Conservation (phyloP, 2,888 invertebrate genomes). For the Ectropis crepuscularia region DNA sequence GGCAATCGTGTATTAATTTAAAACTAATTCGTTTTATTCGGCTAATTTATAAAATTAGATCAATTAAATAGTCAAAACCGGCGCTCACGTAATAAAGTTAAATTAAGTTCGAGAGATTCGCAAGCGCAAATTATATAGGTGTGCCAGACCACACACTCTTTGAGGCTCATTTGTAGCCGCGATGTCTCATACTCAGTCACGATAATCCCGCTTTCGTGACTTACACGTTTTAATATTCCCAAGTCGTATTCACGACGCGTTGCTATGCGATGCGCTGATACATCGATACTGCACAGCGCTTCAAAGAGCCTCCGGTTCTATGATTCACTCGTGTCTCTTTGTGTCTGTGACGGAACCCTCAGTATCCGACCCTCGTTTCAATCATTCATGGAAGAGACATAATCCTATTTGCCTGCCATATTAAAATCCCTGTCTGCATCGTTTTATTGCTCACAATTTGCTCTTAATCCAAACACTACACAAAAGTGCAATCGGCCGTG, state of each 20-base stretch:
- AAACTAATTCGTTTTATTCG: constrained; percentile 24
- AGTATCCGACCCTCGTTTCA: constrained; percentile 24
- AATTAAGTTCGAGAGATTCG: constrained; percentile 31
- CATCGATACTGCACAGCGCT: constrained; percentile 62
- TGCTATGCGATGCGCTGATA: constrained; percentile 74
- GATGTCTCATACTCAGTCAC: constrained; percentile 56
- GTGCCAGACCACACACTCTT: constrained; percentile 49
- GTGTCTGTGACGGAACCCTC: constrained; percentile 14
- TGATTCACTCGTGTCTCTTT: constrained; percentile 20
- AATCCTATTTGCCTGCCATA: constrained; percentile 38
- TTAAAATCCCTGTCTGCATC: constrained; percentile 34
- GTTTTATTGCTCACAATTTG: constrained; percentile 42
- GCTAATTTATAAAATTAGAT: constrained; percentile 33
- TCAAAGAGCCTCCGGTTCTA: constrained; percentile 1
- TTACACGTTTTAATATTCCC: constrained; percentile 72
- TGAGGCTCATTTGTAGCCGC: constrained; percentile 45
- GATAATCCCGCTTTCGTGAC: constrained; percentile 72
- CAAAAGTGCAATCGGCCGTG: constrained; percentile 43
- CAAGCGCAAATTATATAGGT: constrained; percentile 36
- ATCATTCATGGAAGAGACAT: constrained; percentile 30
- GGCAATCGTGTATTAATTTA: constrained; percentile 27
- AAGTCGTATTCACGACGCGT: constrained; percentile 56
- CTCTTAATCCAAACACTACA: constrained; percentile 43
- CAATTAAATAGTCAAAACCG: constrained; percentile 27
- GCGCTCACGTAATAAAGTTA: constrained; percentile 9